phyloP scores from a whole-genome alignment of 2,113 vertebrate genomes.

The Pomatorhinus ruficollis region DNA sequence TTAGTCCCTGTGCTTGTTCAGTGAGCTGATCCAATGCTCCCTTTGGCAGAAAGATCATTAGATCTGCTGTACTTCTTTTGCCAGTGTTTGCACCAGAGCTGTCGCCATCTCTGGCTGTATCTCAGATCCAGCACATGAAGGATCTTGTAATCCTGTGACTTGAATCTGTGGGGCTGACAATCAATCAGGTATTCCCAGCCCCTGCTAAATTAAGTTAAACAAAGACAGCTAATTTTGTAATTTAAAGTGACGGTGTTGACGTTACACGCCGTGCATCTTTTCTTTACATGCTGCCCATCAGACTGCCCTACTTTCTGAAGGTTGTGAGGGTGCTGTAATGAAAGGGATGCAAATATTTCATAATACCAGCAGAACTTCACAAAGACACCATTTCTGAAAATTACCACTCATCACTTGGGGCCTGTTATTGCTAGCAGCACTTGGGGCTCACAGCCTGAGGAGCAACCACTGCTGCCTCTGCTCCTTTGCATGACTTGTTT shows the following conservation, averaged over 20 bases:
- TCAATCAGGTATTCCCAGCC: neutral
- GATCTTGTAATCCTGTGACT: neutral
- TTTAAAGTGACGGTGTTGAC: neutral
- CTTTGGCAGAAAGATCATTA: neutral
- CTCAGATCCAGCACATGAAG: neutral
- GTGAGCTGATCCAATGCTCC: neutral
- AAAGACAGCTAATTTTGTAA: slow-evolving; percentile 37
- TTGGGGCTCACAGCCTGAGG: neutral
- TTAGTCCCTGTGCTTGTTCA: neutral
- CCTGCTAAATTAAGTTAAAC: slow-evolving; percentile 16
- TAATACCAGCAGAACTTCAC: neutral
- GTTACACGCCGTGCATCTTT: neutral
- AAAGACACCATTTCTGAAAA: neutral
- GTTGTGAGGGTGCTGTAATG: slow-evolving; percentile 20
- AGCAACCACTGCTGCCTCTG: neutral
- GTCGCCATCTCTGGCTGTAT: neutral
- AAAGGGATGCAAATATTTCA: slow-evolving; percentile 34
- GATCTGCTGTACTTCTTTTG: neutral
- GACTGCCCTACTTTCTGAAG: slow-evolving; percentile 38
- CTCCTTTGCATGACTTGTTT: neutral
- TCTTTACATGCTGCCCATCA: neutral
- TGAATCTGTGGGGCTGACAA: neutral
- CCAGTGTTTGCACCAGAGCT: neutral
- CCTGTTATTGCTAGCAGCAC: neutral
- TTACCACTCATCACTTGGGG: neutral